Percentiles rank a stretch among this genome's conserved stretches.
Conservation (phyloP, 2,888 invertebrate genomes). For the Nomada goodeniana region DNA sequence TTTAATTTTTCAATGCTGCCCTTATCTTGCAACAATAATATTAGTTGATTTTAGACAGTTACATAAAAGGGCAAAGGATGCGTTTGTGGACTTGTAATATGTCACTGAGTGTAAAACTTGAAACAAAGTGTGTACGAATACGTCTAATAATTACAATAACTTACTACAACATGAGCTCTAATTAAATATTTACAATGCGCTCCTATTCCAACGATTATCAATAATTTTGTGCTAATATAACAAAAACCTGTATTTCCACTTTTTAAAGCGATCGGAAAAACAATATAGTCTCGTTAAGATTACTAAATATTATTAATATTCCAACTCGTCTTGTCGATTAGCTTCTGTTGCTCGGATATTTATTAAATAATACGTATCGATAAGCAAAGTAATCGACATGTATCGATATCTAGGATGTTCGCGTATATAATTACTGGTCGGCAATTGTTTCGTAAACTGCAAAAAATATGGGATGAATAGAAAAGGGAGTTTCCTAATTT, state of each 20-base stretch:
- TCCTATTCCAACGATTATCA: neutral
- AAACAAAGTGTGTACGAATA: neutral
- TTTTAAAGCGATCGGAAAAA: too few relatives aligned
- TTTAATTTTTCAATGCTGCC: neutral
- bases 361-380: too few relatives aligned
- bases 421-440: neutral
- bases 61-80: slow-evolving; percentile 25
- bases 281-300: too few relatives aligned
- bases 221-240: neutral
- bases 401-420: neutral
- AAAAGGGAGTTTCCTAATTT: neutral
- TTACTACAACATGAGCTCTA: neutral
- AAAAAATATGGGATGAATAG: neutral
- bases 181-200: neutral
- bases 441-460: neutral
- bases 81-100: slow-evolving; percentile 17
- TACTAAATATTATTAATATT: too few relatives aligned
- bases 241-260: neutral
- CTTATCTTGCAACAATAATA: slow-evolving; percentile 17
- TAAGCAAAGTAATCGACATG: too few relatives aligned
- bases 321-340: too few relatives aligned
- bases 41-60: slow-evolving; percentile 45
- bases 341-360: too few relatives aligned
- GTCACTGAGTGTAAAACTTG: slow-evolving; percentile 70
- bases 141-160: neutral